Conservation (phyloP, 1,140 invertebrate genomes). For the Papilio aristodemus region DNA sequence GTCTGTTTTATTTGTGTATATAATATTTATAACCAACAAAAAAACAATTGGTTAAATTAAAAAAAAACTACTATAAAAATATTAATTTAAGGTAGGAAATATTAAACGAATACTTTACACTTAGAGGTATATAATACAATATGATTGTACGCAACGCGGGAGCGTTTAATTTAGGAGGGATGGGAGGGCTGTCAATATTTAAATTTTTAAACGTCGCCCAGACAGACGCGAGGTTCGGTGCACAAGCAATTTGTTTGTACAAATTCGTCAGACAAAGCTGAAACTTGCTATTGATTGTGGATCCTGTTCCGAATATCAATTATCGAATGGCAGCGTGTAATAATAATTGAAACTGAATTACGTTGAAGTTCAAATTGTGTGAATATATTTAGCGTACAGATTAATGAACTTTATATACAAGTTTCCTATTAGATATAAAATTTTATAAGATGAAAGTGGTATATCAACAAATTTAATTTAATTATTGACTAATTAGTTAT, state of each 20-base stretch:
- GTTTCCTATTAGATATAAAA: no score
- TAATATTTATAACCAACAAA: no score
- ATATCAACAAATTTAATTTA: no score
- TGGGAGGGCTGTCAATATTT: constrained; percentile 68
- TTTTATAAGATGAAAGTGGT: no score
- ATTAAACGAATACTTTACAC: background rate
- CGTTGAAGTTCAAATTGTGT: no score
- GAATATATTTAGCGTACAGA: no score
- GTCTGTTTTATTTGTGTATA: no score
- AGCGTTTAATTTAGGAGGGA: constrained; percentile 61
- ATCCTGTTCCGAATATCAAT: constrained; percentile 34
- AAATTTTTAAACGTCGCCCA: constrained; percentile 72
- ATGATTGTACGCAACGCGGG: constrained; percentile 36
- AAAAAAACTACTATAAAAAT: no score
- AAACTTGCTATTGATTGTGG: constrained; percentile 51
- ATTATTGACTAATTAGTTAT: no score
- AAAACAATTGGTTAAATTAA: no score
- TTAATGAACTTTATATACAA: no score
- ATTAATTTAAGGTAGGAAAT: background rate
- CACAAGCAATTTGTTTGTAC: constrained; percentile 66
- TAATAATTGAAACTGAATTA: background rate
- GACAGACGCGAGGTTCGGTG: constrained; percentile 48
- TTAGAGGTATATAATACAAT: background rate
- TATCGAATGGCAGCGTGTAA: background rate
- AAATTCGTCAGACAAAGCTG: constrained; percentile 60